Evolutionary conservation across 2,888 invertebrate species (phyloP).

Genomic region (Polylopha cassiicola): DNA sequence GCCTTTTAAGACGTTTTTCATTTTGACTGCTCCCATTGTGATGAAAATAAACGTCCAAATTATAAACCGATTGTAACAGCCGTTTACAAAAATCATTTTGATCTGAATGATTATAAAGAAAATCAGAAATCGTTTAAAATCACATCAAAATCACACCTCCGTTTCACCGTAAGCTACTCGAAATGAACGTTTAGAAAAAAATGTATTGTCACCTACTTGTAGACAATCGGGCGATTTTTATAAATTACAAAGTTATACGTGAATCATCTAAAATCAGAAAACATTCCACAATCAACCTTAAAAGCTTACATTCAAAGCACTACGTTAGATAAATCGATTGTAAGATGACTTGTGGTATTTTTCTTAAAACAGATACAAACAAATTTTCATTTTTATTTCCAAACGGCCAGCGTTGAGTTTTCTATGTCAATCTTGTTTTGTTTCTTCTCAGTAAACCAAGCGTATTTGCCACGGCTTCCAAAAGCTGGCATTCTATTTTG

Average conservation of each 20-base stretch:
- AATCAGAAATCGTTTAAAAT: slow-evolving; percentile 63
- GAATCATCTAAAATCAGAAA: background rate
- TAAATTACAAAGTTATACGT: slow-evolving; percentile 6
- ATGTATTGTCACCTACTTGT: slow-evolving; percentile 70
- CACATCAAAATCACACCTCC: slow-evolving; percentile 49
- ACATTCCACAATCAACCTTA: background rate
- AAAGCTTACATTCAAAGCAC: background rate
- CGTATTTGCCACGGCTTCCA: background rate
- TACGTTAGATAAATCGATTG: background rate
- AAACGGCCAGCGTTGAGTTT: slow-evolving; percentile 4
- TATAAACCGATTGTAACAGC: slow-evolving; percentile 7
- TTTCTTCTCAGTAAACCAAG: slow-evolving; percentile 7
- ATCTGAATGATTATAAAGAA: slow-evolving; percentile 25
- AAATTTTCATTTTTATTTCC: slow-evolving; percentile 5
- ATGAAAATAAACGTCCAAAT: too few species aligned
- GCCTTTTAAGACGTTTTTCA: too few species aligned
- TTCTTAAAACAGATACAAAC: slow-evolving; percentile 10
- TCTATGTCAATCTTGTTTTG: slow-evolving; percentile 8
- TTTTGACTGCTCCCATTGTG: too few species aligned
- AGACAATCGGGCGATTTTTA: slow-evolving; percentile 64
- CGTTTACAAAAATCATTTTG: slow-evolving; percentile 7
- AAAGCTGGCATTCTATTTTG: slow-evolving; percentile 20
- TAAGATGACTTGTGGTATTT: slow-evolving; percentile 1
- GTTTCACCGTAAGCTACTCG: slow-evolving; percentile 69
- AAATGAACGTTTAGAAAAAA: slow-evolving; percentile 58